These are phyloP conservation scores for Umimayanthus kanabou DNA, from an alignment of 92 coral and sea anemone species.

Conservation along the genomic window DNA sequence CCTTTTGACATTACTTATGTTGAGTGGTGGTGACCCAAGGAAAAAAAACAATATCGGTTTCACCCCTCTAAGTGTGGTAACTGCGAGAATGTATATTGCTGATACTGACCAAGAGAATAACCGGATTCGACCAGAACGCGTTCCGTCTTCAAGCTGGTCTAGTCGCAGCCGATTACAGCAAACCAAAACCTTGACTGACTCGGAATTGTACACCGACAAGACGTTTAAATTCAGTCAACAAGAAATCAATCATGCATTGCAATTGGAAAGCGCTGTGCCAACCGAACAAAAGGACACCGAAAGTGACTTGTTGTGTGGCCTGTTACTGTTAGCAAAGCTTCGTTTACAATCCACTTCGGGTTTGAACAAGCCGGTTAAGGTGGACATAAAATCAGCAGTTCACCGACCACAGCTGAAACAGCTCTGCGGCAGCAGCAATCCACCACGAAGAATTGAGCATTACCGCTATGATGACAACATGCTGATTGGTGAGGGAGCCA, in stretches of 20 bases:
- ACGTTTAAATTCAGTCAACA: not conserved
- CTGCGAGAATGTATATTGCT: constrained; percentile 36
- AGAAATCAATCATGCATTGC: not conserved
- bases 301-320: not conserved
- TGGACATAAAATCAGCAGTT: constrained; percentile 23
- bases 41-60: constrained; percentile 41
- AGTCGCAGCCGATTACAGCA: constrained; percentile 13
- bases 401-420: constrained; percentile 24
- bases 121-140: not conserved
- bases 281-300: not conserved
- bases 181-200: constrained; percentile 4
- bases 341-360: not conserved
- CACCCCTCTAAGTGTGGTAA: constrained; percentile 55
- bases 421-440: constrained; percentile 17
- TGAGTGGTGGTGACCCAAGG: constrained; percentile 48
- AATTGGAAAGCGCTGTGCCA: not conserved
- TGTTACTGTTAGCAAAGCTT: constrained; percentile 2
- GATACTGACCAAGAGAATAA: not conserved
- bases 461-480: constrained; percentile 46
- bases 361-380: constrained; percentile 11
- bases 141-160: not conserved
- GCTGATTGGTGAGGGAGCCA: constrained; percentile 59
- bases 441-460: constrained; percentile 31
- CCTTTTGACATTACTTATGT: constrained; percentile 27
- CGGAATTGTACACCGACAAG: not conserved